phyloP scores from a whole-genome alignment of 2,797 vertebrate genomes.

The Ibycter americanus region DNA sequence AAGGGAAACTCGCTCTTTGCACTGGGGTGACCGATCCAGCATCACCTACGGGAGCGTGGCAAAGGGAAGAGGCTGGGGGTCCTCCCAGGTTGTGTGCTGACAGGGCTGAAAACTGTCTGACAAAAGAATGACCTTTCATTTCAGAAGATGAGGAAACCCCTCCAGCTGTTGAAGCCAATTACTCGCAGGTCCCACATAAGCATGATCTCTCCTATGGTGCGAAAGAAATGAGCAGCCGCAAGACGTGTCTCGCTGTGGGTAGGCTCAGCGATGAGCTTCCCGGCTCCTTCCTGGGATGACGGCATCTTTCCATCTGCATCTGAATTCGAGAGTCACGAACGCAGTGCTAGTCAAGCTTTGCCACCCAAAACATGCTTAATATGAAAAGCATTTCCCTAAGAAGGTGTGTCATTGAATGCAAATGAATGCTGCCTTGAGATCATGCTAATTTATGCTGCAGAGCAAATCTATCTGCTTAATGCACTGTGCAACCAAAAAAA shows the following conservation, averaged over 20 bases:
- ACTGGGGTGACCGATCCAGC: rapidly evolving
- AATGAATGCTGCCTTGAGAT: not conserved
- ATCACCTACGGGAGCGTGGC: rapidly evolving
- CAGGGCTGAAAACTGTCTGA: not conserved
- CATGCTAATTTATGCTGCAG: not conserved
- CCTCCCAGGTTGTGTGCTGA: not conserved
- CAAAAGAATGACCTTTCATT: not conserved
- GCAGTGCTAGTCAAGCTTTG: not conserved
- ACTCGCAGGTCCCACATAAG: not conserved
- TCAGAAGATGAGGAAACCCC: not conserved
- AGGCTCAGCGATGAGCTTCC: not conserved
- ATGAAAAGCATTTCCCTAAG: not conserved
- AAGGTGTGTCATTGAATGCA: constrained; percentile 14
- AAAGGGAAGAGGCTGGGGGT: not conserved
- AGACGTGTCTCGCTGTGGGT: not conserved
- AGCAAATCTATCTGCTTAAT: not conserved
- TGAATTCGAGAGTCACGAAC: not conserved
- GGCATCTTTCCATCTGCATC: not conserved
- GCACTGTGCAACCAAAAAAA: not conserved
- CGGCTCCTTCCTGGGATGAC: not conserved
- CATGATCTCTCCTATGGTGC: not conserved
- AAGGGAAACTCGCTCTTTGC: not conserved
- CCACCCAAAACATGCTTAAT: not conserved
- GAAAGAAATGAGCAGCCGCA: constrained; percentile 27
- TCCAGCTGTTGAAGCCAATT: not conserved